A percentile compares a stretch with the other conserved stretches of the same genome.
Conservation (phyloP, 2,797 vertebrate genomes). For the Xenops minutus region DNA sequence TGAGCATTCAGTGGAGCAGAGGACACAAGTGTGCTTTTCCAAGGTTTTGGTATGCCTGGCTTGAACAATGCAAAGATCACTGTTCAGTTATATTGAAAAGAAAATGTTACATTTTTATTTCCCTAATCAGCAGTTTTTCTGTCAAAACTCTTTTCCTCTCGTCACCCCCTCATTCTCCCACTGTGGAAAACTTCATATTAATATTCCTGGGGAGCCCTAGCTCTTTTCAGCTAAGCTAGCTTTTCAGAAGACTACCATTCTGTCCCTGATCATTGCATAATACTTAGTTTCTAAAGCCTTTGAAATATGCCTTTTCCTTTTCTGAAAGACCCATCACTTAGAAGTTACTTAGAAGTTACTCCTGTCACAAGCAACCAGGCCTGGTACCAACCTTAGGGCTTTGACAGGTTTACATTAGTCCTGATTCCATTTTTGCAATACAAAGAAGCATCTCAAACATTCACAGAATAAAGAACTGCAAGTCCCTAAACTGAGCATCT, state of each 20-base stretch:
- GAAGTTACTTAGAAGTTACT: neutral
- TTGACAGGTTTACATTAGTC: neutral
- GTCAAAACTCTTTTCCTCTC: neutral
- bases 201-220: neutral
- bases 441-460: neutral
- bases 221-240: neutral
- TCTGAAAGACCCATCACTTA: neutral
- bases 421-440: neutral
- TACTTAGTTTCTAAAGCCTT: neutral
- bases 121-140: neutral
- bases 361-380: neutral
- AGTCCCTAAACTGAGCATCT: neutral
- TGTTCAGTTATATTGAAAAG: neutral
- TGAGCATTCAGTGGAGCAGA: neutral
- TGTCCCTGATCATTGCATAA: neutral
- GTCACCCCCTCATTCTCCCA: rapidly evolving
- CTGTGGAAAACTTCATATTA: neutral
- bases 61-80: neutral
- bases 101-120: neutral
- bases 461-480: neutral
- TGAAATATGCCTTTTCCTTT: neutral
- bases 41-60: neutral
- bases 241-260: neutral
- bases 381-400: neutral
- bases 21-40: neutral